Evolutionary conservation across 2,888 invertebrate species (phyloP), one percentile per base, ranked within the genome.

Genomic region (Tipula unca): DNA sequence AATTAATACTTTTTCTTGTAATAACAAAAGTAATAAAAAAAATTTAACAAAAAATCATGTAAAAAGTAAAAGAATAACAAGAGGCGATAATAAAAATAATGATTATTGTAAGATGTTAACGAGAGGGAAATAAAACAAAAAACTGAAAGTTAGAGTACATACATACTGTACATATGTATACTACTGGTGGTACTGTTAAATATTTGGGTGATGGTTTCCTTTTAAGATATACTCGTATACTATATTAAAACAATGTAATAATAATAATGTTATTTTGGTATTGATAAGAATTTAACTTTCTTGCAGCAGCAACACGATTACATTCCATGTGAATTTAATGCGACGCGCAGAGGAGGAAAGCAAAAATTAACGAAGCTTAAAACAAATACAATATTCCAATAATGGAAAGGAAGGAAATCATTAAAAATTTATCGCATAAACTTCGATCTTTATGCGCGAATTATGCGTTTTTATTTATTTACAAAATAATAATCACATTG

Each of bases 51-150:
- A 69, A 69, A 69, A 48, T 48, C 48, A 48, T 48, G 69, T 69
- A 69, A 69, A 69, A 69, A 25, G 25, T 17, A 48, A 48, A 69
- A 25, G 25, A 69, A 69, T 69, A 69, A 69, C 69, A 69, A 69
- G 69, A 25, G 25, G 69, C 69, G 69, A 69, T 69, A 69, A 69
- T 69, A 69, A 69, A 69, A 69, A 13, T 25, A 69, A 69, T 69
- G 69, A 69, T 69, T 69, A 69, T 69, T 69, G 69, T 69, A 69
- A 69, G 69, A 69, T 69, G 69, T 69, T 69, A 69, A 69, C 69
- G 25, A 69, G 69, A 69, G 69, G 25, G 13, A 69, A 69, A 69
- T 69, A 69, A 25, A 25, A 25, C 8, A n/a, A 17, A 48, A 48
- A 48, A 39, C 10, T 69, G 69, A 69, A 69, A 69, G 69, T 69